Evolutionary conservation across 2,888 invertebrate species (phyloP).

Genomic region (Mechanitis mazaeus): DNA sequence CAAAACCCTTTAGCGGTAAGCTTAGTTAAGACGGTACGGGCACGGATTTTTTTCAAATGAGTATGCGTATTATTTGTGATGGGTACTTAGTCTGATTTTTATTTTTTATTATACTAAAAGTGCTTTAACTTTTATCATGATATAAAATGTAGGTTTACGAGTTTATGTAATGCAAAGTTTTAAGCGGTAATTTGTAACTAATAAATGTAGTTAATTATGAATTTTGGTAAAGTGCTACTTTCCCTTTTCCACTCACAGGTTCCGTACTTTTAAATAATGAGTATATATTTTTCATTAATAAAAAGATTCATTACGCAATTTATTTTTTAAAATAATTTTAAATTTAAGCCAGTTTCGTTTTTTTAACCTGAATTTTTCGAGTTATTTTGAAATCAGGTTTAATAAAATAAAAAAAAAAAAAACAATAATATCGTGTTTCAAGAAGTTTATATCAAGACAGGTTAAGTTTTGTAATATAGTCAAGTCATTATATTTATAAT

Average conservation of each 20-base stretch:
- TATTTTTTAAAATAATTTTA: too few relatives aligned
- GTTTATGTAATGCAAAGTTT: neutral
- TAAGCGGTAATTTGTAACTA: neutral
- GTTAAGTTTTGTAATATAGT: too few relatives aligned
- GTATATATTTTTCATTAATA: too few relatives aligned
- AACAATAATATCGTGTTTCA: too few relatives aligned
- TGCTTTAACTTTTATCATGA: neutral
- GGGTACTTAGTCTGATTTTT: neutral
- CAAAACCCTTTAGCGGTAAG: slow-evolving; percentile 7
- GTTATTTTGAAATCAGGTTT: too few relatives aligned
- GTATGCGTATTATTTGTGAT: slow-evolving; percentile 2
- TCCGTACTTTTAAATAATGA: neutral
- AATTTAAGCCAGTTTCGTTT: too few relatives aligned
- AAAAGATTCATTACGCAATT: too few relatives aligned
- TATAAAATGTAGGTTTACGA: neutral
- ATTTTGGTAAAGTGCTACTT: neutral
- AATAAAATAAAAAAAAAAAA: too few relatives aligned
- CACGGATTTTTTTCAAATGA: slow-evolving; percentile 4
- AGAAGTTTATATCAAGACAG: too few relatives aligned
- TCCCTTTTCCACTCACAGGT: neutral
- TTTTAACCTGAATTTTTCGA: too few relatives aligned
- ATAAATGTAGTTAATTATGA: neutral
- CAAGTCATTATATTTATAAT: too few relatives aligned
- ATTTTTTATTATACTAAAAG: neutral
- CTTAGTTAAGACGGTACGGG: slow-evolving; percentile 5